Base-by-base conservation (phyloP, 2,888 invertebrate genomes). In the Theodoxus fluviatilis region DNA sequence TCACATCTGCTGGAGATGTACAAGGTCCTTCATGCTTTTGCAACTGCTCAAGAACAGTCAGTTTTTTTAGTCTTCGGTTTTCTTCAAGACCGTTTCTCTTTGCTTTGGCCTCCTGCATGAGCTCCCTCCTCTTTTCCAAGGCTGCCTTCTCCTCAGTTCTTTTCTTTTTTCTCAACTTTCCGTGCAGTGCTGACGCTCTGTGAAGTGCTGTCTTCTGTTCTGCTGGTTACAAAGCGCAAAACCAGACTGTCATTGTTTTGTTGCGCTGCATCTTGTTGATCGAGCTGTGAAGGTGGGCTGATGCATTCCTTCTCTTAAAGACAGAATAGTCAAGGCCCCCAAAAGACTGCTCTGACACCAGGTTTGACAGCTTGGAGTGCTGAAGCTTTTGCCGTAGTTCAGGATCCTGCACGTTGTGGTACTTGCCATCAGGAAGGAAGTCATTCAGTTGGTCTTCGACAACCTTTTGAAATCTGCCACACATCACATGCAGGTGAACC, bases 301-400 rank as follows among this genome's bases (percentile, higher is more conserved):
- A 9, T 7, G 57, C 57, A 57, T 57, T 57, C 31, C 57, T 57
- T 28, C 57, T 7, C 57, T 57, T 57, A 33, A 57, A 57, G 7
- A 57, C 18, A 2, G 57, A 57, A 15, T 9, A 57, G 28, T 57
- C 57, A 3, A 57, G 25, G 18, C 31, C 3, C 25, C 15, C 22
- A n/a, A n/a, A n/a, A n/a, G n/a, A n/a, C n/a, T n/a, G n/a, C n/a
- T n/a, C n/a, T n/a, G n/a, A n/a, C n/a, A 57, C 57, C 22, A 57
- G 15, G 28, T 57, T 57, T 4, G 57, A 31, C 15, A 57, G 57
- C 25, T 57, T n/a, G 7, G 57, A 57, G 25, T 57, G 57, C 28
- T 57, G 57, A 3, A 57, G 25, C 18, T 57, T 57, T 3, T 57
- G 6, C 2, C 57, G 28, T 3, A 57, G 15, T 9, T 57, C 57